Percentiles rank a stretch among this genome's conserved stretches.
Evolutionary conservation across 2,797 vertebrate species (phyloP).

Genomic region (Gymnopithys bicolor): DNA sequence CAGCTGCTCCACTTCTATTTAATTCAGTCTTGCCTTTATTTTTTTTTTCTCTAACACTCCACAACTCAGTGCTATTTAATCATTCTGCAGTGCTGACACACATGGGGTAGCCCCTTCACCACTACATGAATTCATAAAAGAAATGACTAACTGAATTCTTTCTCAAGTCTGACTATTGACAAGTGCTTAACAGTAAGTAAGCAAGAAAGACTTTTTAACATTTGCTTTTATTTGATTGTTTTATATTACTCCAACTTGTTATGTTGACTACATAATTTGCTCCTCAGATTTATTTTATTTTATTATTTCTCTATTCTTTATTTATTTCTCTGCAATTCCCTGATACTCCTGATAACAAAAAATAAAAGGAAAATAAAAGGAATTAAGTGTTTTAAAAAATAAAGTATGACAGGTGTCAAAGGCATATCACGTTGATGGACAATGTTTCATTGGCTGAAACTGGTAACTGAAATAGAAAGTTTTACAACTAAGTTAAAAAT

Average conservation of each 20-base stretch:
- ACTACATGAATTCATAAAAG: not conserved
- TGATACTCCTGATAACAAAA: not conserved
- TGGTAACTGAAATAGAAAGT: not conserved
- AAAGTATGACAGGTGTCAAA: not conserved
- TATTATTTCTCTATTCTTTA: not conserved
- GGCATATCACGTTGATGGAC: not conserved
- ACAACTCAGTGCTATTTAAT: not conserved
- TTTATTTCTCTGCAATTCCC: not conserved
- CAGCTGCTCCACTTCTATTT: not conserved
- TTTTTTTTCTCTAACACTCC: not conserved
- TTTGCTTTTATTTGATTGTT: not conserved
- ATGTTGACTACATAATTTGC: not conserved
- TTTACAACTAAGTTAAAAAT: not conserved
- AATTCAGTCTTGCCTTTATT: not conserved
- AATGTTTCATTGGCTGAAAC: not conserved
- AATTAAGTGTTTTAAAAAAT: not conserved
- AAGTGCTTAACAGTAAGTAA: not conserved
- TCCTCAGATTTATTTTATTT: not conserved
- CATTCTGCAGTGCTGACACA: not conserved
- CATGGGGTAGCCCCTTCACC: not conserved
- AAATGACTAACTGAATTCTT: not conserved
- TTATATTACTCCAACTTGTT: not conserved
- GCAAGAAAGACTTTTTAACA: not conserved
- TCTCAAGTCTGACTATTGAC: not conserved
- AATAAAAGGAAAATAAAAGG: not conserved